These are phyloP conservation scores for Dyspetes luteomarginatus DNA, from an alignment of 2,888 invertebrate genomes.

Conservation along the genomic window DNA sequence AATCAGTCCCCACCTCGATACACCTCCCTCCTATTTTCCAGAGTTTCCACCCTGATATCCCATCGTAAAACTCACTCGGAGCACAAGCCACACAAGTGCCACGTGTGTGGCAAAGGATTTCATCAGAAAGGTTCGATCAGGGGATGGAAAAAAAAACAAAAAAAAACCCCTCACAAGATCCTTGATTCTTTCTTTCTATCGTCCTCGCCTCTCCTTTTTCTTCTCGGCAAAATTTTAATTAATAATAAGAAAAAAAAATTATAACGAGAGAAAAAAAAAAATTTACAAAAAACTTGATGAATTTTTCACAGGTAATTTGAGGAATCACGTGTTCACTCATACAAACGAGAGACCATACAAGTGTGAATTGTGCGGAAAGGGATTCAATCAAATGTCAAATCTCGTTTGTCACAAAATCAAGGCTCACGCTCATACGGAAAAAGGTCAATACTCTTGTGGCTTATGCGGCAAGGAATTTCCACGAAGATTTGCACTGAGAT, in stretches of 20 bases:
- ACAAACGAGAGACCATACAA: conserved; percentile 92
- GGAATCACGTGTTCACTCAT: conserved; percentile 91
- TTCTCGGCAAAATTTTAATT: not conserved
- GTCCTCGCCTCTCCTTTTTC: too few species aligned
- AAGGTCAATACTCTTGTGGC: conserved; percentile 85
- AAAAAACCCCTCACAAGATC: conserved; percentile 2
- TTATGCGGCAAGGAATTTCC: conserved; percentile 85
- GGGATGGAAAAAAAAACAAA: conserved; percentile 10
- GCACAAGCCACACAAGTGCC: conserved; percentile 89
- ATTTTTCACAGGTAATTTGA: conserved; percentile 86
- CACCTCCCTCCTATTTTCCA: conserved; percentile 67
- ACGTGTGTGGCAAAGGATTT: conserved; percentile 90
- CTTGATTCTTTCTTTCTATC: not conserved
- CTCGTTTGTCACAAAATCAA: conserved; percentile 91
- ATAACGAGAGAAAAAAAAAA: not conserved
- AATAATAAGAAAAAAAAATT: not conserved
- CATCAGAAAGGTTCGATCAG: conserved; percentile 89
- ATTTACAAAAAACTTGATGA: not conserved
- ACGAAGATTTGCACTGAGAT: conserved; percentile 84
- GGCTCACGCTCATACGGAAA: conserved; percentile 85
- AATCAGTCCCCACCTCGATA: conserved; percentile 18
- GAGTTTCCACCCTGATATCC: conserved; percentile 91
- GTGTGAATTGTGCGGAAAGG: conserved; percentile 89
- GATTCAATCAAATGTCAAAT: conserved; percentile 93
- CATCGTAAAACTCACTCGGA: conserved; percentile 91